Base-by-base conservation (phyloP, 1,140 invertebrate genomes). In the Chymomyza costata region DNA sequence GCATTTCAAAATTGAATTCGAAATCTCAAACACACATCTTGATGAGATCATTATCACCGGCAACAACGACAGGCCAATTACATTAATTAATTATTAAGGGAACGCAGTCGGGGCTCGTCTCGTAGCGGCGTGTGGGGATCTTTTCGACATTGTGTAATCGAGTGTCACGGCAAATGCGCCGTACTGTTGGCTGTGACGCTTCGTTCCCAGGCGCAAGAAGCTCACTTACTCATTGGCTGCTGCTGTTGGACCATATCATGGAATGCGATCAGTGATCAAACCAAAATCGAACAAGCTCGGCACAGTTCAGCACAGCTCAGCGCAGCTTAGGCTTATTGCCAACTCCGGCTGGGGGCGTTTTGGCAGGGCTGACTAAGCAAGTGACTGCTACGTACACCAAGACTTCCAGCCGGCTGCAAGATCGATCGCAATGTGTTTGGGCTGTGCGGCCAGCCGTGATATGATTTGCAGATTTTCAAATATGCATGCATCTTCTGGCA, bases 11-110 rank as follows among this genome's bases (percentile, higher is more conserved):
- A 78, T 78, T 80, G 58, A 73, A 78, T 80, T 68, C 67, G 73
- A 73, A 80, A 80, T 80, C 67, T 56, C 46, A 65, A 71, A 61
- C 63, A 78, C 73, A 78, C 58, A 82, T 82, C 78, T 82, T 64
- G 78, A 71, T 82, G 70, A 68, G 78, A 82, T 82, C 70, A 82
- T 82, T 82, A 78, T 82, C 78, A 65, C 58, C 44, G 44, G 47
- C 55, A 64, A 82, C 78, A 82, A 82, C 78, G 78, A 82, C 78
- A 82, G 78, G 70, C 78, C 78, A 82, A 82, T 82, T 82, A 82
- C 78, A 82, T 82, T 82, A 82, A 82, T 82, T 82, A 82, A 82
- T 82, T 82, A 82, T 82, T 82, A 82, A 78, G 73, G 51, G 66
- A 73, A 62, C 62, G 50, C 48, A 56, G 57, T 32, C 39, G 62